Conservation (phyloP, 2,888 invertebrate genomes). For the Pyrocoelia pectoralis region DNA sequence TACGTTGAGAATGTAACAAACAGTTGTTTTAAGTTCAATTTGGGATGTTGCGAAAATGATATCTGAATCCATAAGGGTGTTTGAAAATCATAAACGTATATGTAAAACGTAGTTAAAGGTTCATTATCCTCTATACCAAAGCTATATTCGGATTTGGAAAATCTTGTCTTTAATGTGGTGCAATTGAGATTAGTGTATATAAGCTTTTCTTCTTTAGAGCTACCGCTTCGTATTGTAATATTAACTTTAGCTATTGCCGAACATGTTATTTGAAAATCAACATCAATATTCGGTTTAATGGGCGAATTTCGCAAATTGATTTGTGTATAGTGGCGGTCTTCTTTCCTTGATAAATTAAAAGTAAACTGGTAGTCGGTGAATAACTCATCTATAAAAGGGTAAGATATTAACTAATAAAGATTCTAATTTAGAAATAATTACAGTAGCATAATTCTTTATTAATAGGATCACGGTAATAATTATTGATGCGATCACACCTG, state of each 20-base stretch:
- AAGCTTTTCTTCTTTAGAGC: conserved; percentile 76
- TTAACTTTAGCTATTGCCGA: conserved; percentile 91
- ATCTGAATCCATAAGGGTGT: conserved; percentile 97
- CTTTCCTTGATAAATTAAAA: conserved; percentile 96
- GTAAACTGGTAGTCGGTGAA: conserved; percentile 99
- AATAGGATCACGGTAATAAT: conserved; percentile 92
- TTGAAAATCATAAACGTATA: conserved; percentile 96
- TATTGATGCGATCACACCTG: conserved; percentile 93
- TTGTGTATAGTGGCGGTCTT: conserved; percentile 92
- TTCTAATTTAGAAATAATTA: conserved; percentile 63
- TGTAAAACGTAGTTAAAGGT: conserved; percentile 93
- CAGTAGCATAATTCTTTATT: conserved; percentile 95
- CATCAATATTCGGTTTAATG: conserved; percentile 90
- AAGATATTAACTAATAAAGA: not conserved
- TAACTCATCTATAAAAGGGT: conserved; percentile 89
- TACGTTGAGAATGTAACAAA: conserved; percentile 98
- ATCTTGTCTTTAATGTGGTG: conserved; percentile 73
- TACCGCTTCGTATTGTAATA: conserved; percentile 79
- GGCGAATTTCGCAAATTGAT: conserved; percentile 98
- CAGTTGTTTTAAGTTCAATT: conserved; percentile 96
- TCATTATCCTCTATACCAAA: conserved; percentile 93
- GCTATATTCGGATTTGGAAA: conserved; percentile 90
- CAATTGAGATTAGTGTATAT: conserved; percentile 83
- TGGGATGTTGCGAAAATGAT: conserved; percentile 97
- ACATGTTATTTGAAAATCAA: conserved; percentile 88